Base-by-base conservation (phyloP, 2,888 invertebrate species). In the Heterodera filipjevi region DNA sequence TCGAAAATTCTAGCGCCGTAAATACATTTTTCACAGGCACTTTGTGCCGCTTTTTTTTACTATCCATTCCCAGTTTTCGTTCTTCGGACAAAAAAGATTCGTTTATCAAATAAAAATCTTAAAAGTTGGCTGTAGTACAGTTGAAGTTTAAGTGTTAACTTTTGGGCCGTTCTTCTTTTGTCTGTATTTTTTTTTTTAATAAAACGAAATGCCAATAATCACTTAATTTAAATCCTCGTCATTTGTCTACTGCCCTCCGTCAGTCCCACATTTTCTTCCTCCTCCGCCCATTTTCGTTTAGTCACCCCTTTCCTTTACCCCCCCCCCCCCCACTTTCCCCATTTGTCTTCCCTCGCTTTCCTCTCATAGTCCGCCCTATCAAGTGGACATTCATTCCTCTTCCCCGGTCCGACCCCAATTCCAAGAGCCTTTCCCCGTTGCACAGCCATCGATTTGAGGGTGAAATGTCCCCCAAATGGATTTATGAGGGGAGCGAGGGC, bases 391-490 rank as follows among this genome's bases (percentile, higher is more conserved):
- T 27, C 27, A 8, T n/a, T 27, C 59, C 59, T n/a, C n/a, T n/a
- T n/a, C n/a, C n/a, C n/a, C n/a, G n/a, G n/a, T n/a, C n/a, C n/a
- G n/a, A n/a, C n/a, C 59, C 27, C 59, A 19, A n/a, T 39, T 39
- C 39, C 39, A 39, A 39, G 39, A 39, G 39, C 59, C n/a, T 27
- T 22, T 6, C 59, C 27, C 59, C 27, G 8, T 3, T n/a, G 59
- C 59, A 59, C 27, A 27, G 59, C 8, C 59, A 59, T 59, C 59
- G 59, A 59, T 59, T 59, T n/a, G 27, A n/a, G 27, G n/a, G 59
- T n/a, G n/a, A n/a, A 59, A 59, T 59, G n/a, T 59, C 59, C 59
- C 59, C 27, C 59, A 59, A 59, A 59, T n/a, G 59, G 27, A 59
- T 59, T 59, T 59, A 10, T n/a, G 59, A 27, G n/a, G n/a, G n/a